A percentile compares a stretch with the other conserved stretches of the same genome.
These are phyloP conservation scores for Heliangelus exortis DNA, from an alignment of 2,797 vertebrate genomes.

Conservation along the genomic window DNA sequence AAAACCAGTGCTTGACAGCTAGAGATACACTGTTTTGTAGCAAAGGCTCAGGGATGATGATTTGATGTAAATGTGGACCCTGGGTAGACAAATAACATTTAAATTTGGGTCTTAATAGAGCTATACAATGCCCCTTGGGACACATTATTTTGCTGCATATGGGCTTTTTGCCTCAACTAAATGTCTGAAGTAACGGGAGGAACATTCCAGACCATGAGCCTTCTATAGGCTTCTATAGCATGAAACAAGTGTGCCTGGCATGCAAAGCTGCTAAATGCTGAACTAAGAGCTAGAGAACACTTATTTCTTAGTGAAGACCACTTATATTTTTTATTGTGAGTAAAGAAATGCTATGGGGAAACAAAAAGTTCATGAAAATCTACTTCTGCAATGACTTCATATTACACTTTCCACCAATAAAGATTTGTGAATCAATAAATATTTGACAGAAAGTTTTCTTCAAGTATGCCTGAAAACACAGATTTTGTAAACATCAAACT, in stretches of 20 bases:
- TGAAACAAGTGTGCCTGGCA: background rate
- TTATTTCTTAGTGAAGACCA: background rate
- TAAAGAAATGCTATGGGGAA: background rate
- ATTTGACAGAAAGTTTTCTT: background rate
- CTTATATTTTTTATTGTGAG: background rate
- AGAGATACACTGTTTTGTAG: background rate
- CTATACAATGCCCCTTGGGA: background rate
- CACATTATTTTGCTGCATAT: background rate
- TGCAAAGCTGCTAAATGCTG: background rate
- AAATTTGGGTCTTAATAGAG: background rate
- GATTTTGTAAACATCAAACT: background rate
- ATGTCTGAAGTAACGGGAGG: background rate
- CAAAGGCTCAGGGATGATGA: background rate
- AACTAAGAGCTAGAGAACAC: background rate
- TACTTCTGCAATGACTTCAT: background rate
- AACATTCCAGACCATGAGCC: background rate
- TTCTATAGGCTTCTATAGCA: background rate
- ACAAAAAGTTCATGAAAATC: background rate
- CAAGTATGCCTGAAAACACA: background rate
- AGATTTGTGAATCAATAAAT: background rate
- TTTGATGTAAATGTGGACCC: background rate
- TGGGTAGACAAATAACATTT: background rate
- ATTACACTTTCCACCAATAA: background rate
- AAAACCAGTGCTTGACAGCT: background rate
- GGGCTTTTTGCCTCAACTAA: background rate